Base-by-base conservation (phyloP, 1,140 invertebrate species). In the Magallana gigas region DNA sequence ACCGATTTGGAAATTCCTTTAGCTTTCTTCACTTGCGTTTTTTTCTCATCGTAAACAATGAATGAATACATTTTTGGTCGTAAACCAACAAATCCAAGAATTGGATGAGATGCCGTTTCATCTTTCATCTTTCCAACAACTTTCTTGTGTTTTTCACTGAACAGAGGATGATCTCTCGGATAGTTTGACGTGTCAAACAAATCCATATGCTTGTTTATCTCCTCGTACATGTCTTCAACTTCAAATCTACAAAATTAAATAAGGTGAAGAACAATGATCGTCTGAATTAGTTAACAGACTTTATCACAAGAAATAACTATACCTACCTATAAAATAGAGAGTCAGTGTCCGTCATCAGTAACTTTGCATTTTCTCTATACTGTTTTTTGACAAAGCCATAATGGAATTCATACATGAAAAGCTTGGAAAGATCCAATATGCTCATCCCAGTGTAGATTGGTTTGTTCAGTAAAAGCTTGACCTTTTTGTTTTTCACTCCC, bases 101-200 rank as follows among this genome's bases (percentile, higher is more conserved):
- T 71, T 29, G 83, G 36, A 48, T 48, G 36, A 48, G 36, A 48
- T 48, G 92, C 93, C 29, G 91, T 91, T 91, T 96, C 95, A 93
- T 95, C 95, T 92, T 95, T 96, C 89, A 96, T 94, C 91, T 95
- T 94, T 11, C 95, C 95, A 7, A 95, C 36, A 6, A 95, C 93
- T 89, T 96, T 96, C 90, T 95, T 95, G 89, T 95, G 95, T 62
- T 85, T 85, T 84, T 62, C 62, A n/a, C 68, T 85, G 80, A 90
- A 83, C 9, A 92, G 59, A 64, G 88, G 88, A 59, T 91, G 89
- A 85, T 90, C 84, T 88, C 85, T 89, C 1, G 90, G 91, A 81
- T 88, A 92, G 60, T 91, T 84, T 14, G 76, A 88, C 11, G 90
- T 91, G 86, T 93, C 89, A 80, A 89, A 91, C 23, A 90, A 71